Percentiles rank a stretch among this genome's conserved stretches.
These are phyloP conservation scores for Montipora foliosa DNA, from an alignment of 64 coral and sea anemone species.

Conservation along the genomic window DNA sequence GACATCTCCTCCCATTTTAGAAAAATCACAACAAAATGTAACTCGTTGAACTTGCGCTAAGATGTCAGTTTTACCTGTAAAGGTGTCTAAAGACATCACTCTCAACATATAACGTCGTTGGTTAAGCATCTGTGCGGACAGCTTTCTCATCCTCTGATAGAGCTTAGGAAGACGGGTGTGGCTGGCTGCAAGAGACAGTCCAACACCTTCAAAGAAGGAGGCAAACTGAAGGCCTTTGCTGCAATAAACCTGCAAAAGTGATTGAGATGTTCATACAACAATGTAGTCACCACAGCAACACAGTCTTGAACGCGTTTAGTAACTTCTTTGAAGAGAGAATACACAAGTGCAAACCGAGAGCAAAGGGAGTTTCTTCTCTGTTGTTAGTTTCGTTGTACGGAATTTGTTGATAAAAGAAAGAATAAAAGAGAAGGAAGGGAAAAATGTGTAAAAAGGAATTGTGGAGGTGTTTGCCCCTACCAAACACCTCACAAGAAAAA, in stretches of 20 bases:
- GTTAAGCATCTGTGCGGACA: conserved; percentile 50
- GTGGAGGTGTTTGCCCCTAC: too few species aligned
- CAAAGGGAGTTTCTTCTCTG: too few species aligned
- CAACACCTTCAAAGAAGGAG: background rate
- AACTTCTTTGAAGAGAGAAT: too few species aligned
- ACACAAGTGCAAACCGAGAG: too few species aligned
- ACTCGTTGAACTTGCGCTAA: background rate
- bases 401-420: too few species aligned
- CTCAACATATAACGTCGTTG: conserved; percentile 39
- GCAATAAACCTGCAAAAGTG: conserved; percentile 9
- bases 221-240: background rate
- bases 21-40: background rate
- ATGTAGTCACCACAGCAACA: too few species aligned
- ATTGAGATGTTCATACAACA: background rate
- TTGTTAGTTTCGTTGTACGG: too few species aligned
- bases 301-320: too few species aligned
- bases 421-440: too few species aligned
- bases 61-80: conserved; percentile 69
- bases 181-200: conserved; percentile 5
- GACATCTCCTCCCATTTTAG: background rate
- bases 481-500: too few species aligned
- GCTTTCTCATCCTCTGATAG: conserved; percentile 75
- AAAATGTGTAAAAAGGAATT: too few species aligned
- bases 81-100: conserved; percentile 65
- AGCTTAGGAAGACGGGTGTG: conserved; percentile 71